phyloP scores from a whole-genome alignment of 2,888 invertebrate genomes.

The Cephus sareptanus region DNA sequence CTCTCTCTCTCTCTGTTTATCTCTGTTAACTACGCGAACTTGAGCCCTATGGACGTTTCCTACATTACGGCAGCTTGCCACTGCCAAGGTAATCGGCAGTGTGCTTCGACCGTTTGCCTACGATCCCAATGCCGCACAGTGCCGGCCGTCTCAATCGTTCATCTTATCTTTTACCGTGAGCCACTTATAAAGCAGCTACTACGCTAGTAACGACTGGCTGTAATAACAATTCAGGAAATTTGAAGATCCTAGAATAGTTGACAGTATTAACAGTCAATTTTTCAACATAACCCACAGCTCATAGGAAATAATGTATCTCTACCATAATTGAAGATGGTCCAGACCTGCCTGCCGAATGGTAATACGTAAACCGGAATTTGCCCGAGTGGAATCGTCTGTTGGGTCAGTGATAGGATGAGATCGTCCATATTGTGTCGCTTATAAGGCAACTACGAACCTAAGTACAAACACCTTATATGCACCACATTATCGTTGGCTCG shows the following conservation, averaged over 20 bases:
- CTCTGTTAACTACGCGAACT: constrained; percentile 15
- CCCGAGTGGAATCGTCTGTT: constrained; percentile 7
- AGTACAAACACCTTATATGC: constrained; percentile 33
- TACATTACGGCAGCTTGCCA: constrained; percentile 23
- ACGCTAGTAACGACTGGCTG: neutral
- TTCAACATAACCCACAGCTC: neutral
- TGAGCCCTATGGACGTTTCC: constrained; percentile 30
- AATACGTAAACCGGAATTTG: neutral
- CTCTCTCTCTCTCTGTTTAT: neutral
- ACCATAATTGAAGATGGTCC: neutral
- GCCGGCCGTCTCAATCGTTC: neutral
- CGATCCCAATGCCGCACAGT: constrained; percentile 8
- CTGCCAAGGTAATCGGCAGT: constrained; percentile 27
- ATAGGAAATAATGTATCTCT: neutral
- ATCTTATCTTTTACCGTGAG: neutral
- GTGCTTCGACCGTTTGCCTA: constrained; percentile 18
- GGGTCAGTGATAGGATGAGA: constrained; percentile 18
- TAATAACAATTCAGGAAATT: neutral
- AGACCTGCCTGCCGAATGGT: neutral
- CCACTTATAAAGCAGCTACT: neutral
- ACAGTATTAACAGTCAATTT: neutral
- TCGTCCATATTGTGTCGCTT: constrained; percentile 19
- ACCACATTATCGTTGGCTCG: constrained; percentile 32
- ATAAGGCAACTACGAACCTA: constrained; percentile 26
- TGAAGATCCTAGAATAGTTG: neutral